Evolutionary conservation across 1,140 invertebrate species (phyloP).

Genomic region (Aradophagus sp.): DNA sequence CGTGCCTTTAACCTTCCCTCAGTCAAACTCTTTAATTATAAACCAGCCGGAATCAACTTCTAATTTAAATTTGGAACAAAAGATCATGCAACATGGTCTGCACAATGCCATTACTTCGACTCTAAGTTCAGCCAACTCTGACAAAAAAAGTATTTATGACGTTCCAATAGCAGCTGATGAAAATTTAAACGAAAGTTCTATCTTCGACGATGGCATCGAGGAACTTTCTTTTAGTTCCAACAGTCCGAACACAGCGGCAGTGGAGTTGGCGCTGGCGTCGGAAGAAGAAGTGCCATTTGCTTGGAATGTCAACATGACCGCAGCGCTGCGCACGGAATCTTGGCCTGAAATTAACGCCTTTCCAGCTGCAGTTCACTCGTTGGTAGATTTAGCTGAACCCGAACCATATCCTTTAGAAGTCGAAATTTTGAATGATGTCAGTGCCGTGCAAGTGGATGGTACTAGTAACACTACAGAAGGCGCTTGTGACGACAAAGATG

Average conservation of each 20-base stretch:
- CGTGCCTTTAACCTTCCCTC: background rate
- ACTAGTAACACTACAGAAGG: no score
- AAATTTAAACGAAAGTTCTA: constrained; percentile 7
- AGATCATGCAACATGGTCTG: constrained; percentile 65
- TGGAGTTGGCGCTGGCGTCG: constrained; percentile 82
- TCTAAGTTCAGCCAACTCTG: constrained; percentile 30
- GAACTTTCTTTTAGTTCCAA: constrained; percentile 15
- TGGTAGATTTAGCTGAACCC: constrained; percentile 70
- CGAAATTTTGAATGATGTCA: constrained; percentile 33
- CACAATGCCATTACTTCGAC: constrained; percentile 66
- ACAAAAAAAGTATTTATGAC: constrained; percentile 6
- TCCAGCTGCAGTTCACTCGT: constrained; percentile 77
- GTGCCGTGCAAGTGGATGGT: constrained; percentile 1
- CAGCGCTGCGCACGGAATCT: constrained; percentile 75
- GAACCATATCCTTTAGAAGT: constrained; percentile 69
- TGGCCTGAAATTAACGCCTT: constrained; percentile 75
- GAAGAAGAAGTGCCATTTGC: constrained; percentile 83
- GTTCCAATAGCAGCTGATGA: constrained; percentile 1
- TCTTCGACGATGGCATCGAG: constrained; percentile 6
- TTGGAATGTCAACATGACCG: constrained; percentile 81
- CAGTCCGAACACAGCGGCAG: constrained; percentile 75
- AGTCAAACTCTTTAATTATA: constrained; percentile 2
- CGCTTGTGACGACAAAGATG: background rate
- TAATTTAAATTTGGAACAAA: constrained; percentile 65
- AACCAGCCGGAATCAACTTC: constrained; percentile 6